A percentile compares a stretch with the other conserved stretches of the same genome.
phyloP scores from a whole-genome alignment of 23 tunicate species.

The Diplosoma virens region DNA sequence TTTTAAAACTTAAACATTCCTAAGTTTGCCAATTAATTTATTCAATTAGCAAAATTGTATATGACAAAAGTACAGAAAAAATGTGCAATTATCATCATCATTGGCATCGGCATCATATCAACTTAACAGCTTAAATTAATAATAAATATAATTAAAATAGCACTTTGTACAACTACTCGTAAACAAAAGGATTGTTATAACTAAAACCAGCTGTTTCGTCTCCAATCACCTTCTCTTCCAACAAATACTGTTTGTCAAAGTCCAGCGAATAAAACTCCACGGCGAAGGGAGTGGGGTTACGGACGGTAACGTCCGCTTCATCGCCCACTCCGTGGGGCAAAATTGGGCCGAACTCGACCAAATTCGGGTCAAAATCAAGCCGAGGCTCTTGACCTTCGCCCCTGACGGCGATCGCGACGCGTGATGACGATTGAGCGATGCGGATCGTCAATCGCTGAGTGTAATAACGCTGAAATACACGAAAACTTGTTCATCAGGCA shows the following conservation, averaged over 20 bases:
- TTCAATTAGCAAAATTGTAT: no score
- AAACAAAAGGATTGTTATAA: no score
- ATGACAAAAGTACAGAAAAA: no score
- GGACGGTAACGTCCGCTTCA: slow-evolving; percentile 60
- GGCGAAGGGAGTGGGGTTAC: slow-evolving; percentile 70
- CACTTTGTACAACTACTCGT: no score
- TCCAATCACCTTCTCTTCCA: slow-evolving; percentile 95
- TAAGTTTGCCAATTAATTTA: no score
- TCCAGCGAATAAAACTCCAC: slow-evolving; percentile 94
- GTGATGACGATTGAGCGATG: slow-evolving; percentile 74
- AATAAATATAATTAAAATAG: no score
- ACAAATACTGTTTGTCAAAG: slow-evolving; percentile 82
- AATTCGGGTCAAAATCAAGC: slow-evolving; percentile 76
- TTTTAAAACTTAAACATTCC: no score
- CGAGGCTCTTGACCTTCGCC: slow-evolving; percentile 84
- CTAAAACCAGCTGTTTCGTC: no score
- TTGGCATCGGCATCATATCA: no score
- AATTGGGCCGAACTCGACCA: slow-evolving; percentile 89
- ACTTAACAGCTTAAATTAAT: no score
- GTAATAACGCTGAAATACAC: slow-evolving; percentile 50
- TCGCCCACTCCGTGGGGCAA: slow-evolving; percentile 84
- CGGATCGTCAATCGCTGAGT: slow-evolving; percentile 66
- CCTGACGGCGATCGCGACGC: slow-evolving; percentile 59
- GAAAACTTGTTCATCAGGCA: background rate
- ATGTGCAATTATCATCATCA: no score